Evolutionary conservation across 2,888 invertebrate genomes (phyloP).

Genomic region (Drosophila pseudotalamancana): DNA sequence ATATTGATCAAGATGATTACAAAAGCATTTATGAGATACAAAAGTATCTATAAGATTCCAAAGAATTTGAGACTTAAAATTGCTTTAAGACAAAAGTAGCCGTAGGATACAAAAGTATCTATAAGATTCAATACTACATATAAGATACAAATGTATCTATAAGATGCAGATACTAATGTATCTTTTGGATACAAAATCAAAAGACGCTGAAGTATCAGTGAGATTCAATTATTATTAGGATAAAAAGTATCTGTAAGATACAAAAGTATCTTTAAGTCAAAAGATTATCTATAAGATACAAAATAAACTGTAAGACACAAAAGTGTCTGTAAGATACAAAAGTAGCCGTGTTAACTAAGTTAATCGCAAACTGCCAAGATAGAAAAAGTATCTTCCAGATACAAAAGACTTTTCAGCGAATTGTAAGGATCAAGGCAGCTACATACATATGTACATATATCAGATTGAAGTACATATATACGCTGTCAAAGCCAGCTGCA

Average conservation of each 20-base stretch:
- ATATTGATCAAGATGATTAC: no score
- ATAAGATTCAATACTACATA: not conserved
- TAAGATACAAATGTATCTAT: not conserved
- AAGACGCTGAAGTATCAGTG: not conserved
- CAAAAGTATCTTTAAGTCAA: not conserved
- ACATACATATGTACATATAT: no score
- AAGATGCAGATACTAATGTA: not conserved
- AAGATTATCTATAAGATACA: not conserved
- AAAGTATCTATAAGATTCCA: conserved; percentile 1
- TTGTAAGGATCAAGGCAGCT: not conserved
- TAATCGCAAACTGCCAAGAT: no score
- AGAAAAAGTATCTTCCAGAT: not conserved
- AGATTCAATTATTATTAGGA: no score
- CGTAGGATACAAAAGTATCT: not conserved
- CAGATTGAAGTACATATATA: no score
- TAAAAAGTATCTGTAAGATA: not conserved
- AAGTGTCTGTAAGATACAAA: not conserved
- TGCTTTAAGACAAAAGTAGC: not conserved
- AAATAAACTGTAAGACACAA: not conserved
- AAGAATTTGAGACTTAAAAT: not conserved
- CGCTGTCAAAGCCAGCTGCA: not conserved
- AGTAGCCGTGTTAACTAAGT: no score
- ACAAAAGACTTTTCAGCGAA: not conserved
- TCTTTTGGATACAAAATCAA: not conserved
- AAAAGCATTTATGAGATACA: not conserved